phyloP scores from a whole-genome alignment of 2,113 vertebrate genomes.

The Laterallus jamaicensis region DNA sequence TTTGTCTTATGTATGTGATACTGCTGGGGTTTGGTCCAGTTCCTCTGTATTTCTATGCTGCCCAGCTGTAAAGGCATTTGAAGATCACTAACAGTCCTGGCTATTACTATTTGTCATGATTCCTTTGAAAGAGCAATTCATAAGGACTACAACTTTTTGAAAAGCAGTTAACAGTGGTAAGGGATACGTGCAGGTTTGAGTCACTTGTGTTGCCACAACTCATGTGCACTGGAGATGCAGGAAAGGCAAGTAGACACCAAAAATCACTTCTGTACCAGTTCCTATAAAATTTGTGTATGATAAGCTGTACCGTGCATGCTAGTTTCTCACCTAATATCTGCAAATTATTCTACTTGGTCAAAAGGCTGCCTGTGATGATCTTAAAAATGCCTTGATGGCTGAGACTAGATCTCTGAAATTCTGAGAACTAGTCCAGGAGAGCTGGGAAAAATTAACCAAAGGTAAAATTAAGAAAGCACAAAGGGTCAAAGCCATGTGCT shows the following conservation, averaged over 20 bases:
- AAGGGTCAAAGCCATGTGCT: background rate
- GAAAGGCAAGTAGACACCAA: background rate
- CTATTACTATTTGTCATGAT: background rate
- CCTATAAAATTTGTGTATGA: background rate
- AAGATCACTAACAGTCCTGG: background rate
- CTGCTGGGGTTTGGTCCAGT: background rate
- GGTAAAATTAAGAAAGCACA: background rate
- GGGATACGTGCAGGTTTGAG: background rate
- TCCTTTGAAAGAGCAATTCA: background rate
- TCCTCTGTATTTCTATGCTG: background rate
- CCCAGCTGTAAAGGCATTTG: background rate
- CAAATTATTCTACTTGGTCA: background rate
- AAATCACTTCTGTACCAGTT: background rate
- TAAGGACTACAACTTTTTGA: background rate
- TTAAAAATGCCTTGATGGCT: background rate
- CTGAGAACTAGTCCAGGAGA: background rate
- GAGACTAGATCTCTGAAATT: background rate
- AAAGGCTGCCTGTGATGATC: background rate
- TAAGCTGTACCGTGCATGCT: background rate
- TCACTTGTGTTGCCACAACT: background rate
- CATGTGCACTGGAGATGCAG: background rate
- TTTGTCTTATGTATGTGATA: background rate
- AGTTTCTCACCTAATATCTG: background rate
- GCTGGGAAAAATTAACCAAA: background rate
- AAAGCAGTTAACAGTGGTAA: background rate